Base-by-base conservation (phyloP, 1,140 invertebrate species). In the Gonioctena quinquepunctata region DNA sequence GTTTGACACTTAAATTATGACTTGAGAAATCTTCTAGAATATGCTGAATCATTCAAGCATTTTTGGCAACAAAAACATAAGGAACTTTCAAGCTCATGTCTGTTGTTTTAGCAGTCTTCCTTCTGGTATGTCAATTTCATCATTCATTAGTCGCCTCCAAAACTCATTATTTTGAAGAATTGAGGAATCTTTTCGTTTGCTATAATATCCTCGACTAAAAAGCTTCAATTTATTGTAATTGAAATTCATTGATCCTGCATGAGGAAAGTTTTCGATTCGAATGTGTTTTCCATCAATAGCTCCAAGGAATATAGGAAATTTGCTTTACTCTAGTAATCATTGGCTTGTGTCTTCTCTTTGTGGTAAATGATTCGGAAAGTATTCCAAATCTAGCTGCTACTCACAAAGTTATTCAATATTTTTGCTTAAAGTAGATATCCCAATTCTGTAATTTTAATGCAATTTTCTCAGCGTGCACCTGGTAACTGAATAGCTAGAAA, bases 171-270 rank as follows among this genome's bases (percentile, higher is more conserved):
- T 62, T 63, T 69, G 28, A 21, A 70, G 28, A 65, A 65, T 50
- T 2, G 50, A 70, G 23, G 68, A 70, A 65, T 70, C 74, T 77
- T 64, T 81, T 83, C 69, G 77, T 77, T 61, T 22, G 76, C 71
- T 19, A 82, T 82, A 60, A 85, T 71, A 71, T 84, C 82, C 18
- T 83, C 69, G 28, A 77, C 78, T 52, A 75, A 70, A 72, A 85
- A 85, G 25, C 73, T 77, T 59, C 82, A 83, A 70, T 83, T 74
- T 48, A 57, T 83, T 83, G 61, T 83, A 84, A 72, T 82, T 83
- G 63, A 72, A 82, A 68, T 73, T 80, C 66, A 72, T 26, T 7
- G 80, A 82, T 48, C 81, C 78, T 49, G 70, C 73, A 42, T 71
- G 33, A 13, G 61, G 4, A 66, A 79, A 81, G 57, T 66, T 70